phyloP scores from a whole-genome alignment of 1,140 invertebrate genomes.

The Platyura marginata region DNA sequence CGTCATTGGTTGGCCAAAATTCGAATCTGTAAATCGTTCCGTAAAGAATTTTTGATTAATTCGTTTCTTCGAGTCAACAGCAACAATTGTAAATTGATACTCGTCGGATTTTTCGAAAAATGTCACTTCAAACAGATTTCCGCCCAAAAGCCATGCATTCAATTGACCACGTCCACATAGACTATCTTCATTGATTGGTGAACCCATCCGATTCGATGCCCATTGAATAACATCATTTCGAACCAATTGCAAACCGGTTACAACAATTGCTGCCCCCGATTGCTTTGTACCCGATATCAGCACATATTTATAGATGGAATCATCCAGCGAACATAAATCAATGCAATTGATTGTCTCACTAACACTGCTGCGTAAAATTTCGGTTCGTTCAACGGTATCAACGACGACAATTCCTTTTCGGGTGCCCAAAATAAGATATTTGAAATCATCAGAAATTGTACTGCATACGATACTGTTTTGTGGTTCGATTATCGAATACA shows the following conservation, averaged over 20 bases:
- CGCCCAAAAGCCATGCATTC: slow-evolving; percentile 9
- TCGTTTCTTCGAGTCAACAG: too few relatives aligned
- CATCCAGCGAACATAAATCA: slow-evolving; percentile 12
- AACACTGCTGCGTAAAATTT: slow-evolving; percentile 14
- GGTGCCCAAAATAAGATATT: slow-evolving; percentile 17
- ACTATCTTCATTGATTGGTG: background rate
- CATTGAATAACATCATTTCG: slow-evolving; percentile 8
- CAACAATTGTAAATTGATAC: too few relatives aligned
- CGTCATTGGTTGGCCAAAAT: too few relatives aligned
- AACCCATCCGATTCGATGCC: slow-evolving; percentile 7
- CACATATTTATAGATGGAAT: slow-evolving; percentile 13
- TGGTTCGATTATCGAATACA: background rate
- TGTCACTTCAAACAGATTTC: slow-evolving; percentile 6
- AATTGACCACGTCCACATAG: slow-evolving; percentile 7
- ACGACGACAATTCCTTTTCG: slow-evolving; percentile 14
- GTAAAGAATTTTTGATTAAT: too few relatives aligned
- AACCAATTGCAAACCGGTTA: slow-evolving; percentile 10
- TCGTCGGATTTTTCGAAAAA: too few relatives aligned
- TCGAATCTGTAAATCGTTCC: too few relatives aligned
- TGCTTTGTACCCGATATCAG: slow-evolving; percentile 12
- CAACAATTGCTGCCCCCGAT: slow-evolving; percentile 10
- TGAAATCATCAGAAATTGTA: slow-evolving; percentile 9
- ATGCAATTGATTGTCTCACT: slow-evolving; percentile 18
- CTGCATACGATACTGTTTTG: slow-evolving; percentile 12
- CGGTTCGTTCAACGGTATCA: slow-evolving; percentile 7